phyloP scores from a whole-genome alignment of 2,113 vertebrate genomes.

The Channa argus region DNA sequence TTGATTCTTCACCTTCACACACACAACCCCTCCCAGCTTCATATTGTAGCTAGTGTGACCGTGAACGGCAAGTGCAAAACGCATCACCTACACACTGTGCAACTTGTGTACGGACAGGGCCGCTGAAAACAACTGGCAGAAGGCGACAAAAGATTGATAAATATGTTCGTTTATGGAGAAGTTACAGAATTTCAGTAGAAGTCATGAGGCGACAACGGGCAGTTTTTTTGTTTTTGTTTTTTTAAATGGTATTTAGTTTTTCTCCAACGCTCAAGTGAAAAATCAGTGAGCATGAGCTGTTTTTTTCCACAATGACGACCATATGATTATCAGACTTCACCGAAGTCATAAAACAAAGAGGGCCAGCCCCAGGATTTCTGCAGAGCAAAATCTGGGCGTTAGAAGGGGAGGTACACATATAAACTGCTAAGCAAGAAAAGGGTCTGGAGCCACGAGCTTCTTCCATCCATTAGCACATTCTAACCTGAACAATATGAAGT shows the following conservation, averaged over 20 bases:
- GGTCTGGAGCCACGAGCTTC: constrained; percentile 1
- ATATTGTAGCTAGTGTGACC: constrained; percentile 8
- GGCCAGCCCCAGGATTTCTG: constrained; percentile 55
- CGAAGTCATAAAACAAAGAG: constrained; percentile 77
- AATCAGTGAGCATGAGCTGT: neutral
- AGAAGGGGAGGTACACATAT: constrained; percentile 18
- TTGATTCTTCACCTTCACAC: constrained; percentile 20
- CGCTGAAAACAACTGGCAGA: constrained; percentile 32
- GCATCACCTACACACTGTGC: constrained; percentile 11
- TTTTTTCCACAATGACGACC: neutral
- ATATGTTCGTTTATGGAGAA: constrained; percentile 15
- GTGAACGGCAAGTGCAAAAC: constrained; percentile 62
- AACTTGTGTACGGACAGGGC: constrained; percentile 26
- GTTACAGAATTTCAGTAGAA: constrained; percentile 36
- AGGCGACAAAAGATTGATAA: constrained; percentile 13
- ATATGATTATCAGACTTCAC: constrained; percentile 73
- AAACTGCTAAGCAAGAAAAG: constrained; percentile 8
- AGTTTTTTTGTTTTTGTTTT: neutral
- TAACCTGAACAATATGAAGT: constrained; percentile 19
- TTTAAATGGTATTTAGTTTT: neutral
- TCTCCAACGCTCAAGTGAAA: neutral
- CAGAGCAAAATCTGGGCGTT: constrained; percentile 65
- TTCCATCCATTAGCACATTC: constrained; percentile 27
- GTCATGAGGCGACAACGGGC: constrained; percentile 42
- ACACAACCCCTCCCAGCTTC: neutral